A percentile compares a stretch with the other conserved stretches of the same genome.
phyloP scores from a whole-genome alignment of 2,113 vertebrate species.

The Nyctibius bracteatus region DNA sequence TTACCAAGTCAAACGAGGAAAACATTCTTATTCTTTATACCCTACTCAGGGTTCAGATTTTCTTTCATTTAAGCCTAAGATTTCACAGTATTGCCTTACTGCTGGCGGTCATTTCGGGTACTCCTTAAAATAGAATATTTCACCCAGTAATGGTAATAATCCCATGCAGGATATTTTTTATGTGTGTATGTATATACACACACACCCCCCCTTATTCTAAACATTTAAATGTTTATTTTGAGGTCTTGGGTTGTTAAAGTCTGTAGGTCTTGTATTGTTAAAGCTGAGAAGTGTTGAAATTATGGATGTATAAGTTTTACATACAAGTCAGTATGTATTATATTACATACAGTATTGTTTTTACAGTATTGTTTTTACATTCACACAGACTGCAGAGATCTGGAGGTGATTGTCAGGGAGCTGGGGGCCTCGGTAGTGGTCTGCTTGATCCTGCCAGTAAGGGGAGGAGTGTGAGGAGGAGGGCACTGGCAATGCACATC shows the following conservation, averaged over 20 bases:
- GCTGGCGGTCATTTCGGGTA: background rate
- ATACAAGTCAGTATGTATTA: background rate
- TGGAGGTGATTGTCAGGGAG: background rate
- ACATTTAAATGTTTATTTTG: background rate
- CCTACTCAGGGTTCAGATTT: background rate
- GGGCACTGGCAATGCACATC: fast-evolving
- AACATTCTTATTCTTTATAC: background rate
- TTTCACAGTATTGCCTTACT: background rate
- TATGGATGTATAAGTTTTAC: background rate
- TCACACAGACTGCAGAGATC: background rate
- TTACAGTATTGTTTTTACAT: background rate
- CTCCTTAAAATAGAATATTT: background rate
- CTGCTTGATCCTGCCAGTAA: too few species aligned
- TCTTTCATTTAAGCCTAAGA: background rate
- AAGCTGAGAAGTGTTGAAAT: background rate
- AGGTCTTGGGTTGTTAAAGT: background rate
- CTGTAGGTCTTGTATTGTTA: too few species aligned
- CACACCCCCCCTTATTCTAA: background rate
- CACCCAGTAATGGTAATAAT: background rate
- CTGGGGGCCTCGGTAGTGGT: fast-evolving
- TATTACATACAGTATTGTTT: background rate
- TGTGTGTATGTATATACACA: background rate
- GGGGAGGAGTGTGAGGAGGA: background rate
- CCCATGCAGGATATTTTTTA: background rate
- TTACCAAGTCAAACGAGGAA: background rate